Conservation (phyloP, 1,140 invertebrate genomes). For the Holotrichia oblita region DNA sequence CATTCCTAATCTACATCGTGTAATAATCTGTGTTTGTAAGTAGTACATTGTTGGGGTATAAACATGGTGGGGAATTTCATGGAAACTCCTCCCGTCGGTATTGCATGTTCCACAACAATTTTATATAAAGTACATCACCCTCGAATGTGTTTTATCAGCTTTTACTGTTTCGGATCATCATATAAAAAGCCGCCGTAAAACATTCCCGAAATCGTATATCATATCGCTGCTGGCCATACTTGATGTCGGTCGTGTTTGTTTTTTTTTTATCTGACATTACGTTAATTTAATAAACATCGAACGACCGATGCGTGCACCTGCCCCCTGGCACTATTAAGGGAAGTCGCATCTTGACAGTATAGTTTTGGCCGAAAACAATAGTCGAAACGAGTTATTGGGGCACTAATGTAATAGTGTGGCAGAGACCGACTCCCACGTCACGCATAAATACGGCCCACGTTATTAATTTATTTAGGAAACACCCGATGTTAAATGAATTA, state of each 20-base stretch:
- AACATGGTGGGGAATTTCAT: no score
- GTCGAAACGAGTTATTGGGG: not conserved
- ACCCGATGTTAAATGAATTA: not conserved
- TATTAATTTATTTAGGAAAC: conserved; percentile 4
- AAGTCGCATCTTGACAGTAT: not conserved
- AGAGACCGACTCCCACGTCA: not conserved
- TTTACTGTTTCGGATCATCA: not conserved
- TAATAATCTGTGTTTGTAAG: no score
- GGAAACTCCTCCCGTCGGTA: not conserved
- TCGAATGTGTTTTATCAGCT: not conserved
- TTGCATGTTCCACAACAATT: not conserved
- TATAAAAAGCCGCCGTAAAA: not conserved
- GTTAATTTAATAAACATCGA: conserved; percentile 9
- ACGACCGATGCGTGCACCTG: not conserved
- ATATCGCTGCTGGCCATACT: not conserved
- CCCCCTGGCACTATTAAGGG: not conserved
- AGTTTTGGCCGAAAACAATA: conserved; percentile 5
- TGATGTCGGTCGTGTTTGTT: not conserved
- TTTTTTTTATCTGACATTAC: conserved; percentile 12
- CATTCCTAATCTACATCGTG: no score
- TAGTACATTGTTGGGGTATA: no score
- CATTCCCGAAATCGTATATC: conserved; percentile 7
- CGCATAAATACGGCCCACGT: not conserved
- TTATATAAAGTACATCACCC: conserved; percentile 11
- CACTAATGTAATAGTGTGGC: not conserved